Base-by-base conservation (phyloP, 2,888 invertebrate genomes). In the Pollenia labialis region DNA sequence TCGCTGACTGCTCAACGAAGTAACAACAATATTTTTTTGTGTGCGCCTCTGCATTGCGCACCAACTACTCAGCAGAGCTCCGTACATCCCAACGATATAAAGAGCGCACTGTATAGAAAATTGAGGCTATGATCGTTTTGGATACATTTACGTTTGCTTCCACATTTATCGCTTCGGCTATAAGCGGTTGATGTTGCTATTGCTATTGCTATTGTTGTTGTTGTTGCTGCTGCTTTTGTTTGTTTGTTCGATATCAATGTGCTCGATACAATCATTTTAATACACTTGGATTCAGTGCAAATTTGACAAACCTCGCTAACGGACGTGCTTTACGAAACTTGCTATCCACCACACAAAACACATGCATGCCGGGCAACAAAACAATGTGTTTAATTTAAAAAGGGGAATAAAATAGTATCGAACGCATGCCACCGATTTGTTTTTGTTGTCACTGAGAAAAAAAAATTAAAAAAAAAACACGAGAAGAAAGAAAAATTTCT, bases 291-390 rank as follows among this genome's bases (percentile, higher is more conserved):
- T 89, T 91, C 90, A 91, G 91, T 91, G 91, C 92, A 91, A 88
- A 90, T 87, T 88, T 88, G 89, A 91, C 91, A 89, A 90, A 90
- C 91, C 89, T 89, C 90, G 90, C 90, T 89, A 89, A 87, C 90
- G 90, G 92, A 90, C 91, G 91, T 90, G 88, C 76, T 81, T 50
- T 88, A 84, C 85, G 71, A 81, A 58, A 82, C 18, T 80, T 74
- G 79, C 79, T 69, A 52, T 66, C 46, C 32, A 74, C 71, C 12
- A 77, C 14, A 50, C 48, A 64, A 77, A 75, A 69, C 79, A 66
- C 81, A 85, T 76, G 76, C 64, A 76, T 84, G 79, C 85, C 86
- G 82, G 80, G 60, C 64, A 72, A 74, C 18, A 71, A 68, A 62
- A 46, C 60, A 82, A 12, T 60, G 14, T 48, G 62, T 18, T 60